Conservation (phyloP, 2,888 invertebrate genomes). For the Sylvicola cinctus region DNA sequence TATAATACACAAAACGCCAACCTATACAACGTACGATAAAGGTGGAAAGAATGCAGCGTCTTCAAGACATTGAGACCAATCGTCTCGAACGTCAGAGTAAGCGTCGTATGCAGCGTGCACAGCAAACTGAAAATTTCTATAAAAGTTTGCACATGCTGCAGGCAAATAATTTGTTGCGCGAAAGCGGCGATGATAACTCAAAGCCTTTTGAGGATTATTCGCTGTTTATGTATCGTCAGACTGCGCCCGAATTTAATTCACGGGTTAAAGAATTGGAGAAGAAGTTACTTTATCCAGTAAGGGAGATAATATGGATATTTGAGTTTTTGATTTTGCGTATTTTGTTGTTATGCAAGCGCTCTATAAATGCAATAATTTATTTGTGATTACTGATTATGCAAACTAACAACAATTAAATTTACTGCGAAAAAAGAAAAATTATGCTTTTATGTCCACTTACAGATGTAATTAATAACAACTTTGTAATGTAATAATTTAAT, state of each 20-base stretch:
- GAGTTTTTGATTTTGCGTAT: not conserved
- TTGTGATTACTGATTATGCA: not conserved
- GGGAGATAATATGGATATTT: constrained; percentile 20
- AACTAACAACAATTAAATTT: not conserved
- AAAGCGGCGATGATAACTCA: constrained; percentile 29
- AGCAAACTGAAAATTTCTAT: constrained; percentile 60
- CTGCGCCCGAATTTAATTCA: constrained; percentile 65
- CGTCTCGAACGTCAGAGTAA: constrained; percentile 41
- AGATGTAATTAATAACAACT: too few species aligned
- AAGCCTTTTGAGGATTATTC: constrained; percentile 62
- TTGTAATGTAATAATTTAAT: too few species aligned
- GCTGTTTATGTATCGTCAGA: constrained; percentile 66
- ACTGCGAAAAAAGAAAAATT: not conserved
- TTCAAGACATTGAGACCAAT: constrained; percentile 51
- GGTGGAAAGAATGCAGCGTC: constrained; percentile 53
- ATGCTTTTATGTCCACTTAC: too few species aligned
- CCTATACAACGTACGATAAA: constrained; percentile 13
- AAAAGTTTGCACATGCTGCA: constrained; percentile 74
- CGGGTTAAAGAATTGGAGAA: constrained; percentile 62
- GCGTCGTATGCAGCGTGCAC: constrained; percentile 45
- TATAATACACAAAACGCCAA: not conserved
- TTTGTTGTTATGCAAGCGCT: not conserved
- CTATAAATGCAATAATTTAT: not conserved
- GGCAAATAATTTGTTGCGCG: constrained; percentile 40
- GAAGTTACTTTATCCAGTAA: constrained; percentile 54